These are phyloP conservation scores for Euwallacea similis DNA, from an alignment of 1,140 invertebrate species.

Conservation along the genomic window DNA sequence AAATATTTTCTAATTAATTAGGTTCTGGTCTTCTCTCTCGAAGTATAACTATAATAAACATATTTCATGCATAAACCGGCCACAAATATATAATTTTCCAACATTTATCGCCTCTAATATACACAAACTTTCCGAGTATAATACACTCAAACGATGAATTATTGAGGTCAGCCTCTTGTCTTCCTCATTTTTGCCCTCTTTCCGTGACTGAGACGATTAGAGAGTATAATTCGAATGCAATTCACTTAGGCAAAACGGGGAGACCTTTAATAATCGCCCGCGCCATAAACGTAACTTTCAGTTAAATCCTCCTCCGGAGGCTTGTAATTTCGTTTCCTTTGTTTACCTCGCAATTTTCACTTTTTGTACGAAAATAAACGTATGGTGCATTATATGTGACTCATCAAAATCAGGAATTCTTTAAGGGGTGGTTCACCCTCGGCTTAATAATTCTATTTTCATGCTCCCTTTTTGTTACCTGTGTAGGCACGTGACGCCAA, in stretches of 20 bases:
- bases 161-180: conserved; percentile 22
- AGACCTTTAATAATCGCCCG: conserved; percentile 36
- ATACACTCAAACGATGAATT: conserved; percentile 29
- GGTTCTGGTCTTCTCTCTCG: too few species aligned
- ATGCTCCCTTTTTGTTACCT: conserved; percentile 1
- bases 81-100: conserved; percentile 21
- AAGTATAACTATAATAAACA: too few species aligned
- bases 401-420: not conserved
- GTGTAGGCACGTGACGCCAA: not conserved
- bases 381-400: not conserved
- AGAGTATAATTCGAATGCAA: conserved; percentile 42
- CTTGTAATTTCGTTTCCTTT: conserved; percentile 35
- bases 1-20: too few species aligned
- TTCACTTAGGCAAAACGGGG: conserved; percentile 39
- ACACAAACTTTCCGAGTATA: conserved; percentile 11
- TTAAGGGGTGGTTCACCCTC: conserved; percentile 4
- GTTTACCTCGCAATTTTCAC: conserved; percentile 24
- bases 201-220: conserved; percentile 38
- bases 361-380: not conserved
- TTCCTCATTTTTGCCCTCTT: not conserved
- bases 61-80: not conserved
- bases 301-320: conserved; percentile 34
- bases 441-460: not conserved
- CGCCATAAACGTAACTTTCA: conserved; percentile 40
- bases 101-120: conserved; percentile 20